These are phyloP conservation scores for Calameuta pallipes DNA, from an alignment of 2,888 invertebrate genomes.

Conservation along the genomic window DNA sequence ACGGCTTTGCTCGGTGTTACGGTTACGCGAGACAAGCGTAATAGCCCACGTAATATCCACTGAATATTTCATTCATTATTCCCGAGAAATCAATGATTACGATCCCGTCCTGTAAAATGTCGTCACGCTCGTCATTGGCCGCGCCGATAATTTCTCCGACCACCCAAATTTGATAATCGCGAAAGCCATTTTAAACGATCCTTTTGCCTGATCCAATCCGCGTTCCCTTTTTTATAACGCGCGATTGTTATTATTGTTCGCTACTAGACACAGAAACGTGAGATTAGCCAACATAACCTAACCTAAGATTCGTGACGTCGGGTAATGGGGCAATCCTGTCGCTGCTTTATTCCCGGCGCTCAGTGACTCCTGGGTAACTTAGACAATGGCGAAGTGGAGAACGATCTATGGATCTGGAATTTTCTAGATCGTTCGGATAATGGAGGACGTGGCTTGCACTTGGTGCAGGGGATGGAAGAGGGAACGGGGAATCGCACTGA, in stretches of 20 bases:
- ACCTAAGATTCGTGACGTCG: background rate
- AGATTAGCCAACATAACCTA: background rate
- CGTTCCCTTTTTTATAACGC: background rate
- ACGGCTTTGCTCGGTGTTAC: conserved; percentile 30
- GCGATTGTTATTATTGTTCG: background rate
- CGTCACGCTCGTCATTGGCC: conserved; percentile 15
- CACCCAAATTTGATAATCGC: background rate
- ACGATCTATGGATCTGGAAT: background rate
- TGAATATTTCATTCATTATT: conserved; percentile 47
- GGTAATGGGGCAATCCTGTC: background rate
- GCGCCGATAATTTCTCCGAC: background rate
- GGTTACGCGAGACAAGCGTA: conserved; percentile 37
- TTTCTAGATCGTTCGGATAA: background rate
- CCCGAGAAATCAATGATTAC: conserved; percentile 40
- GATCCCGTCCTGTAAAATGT: conserved; percentile 16
- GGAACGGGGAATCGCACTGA: conserved; percentile 57
- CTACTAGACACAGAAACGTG: background rate
- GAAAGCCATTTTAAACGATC: background rate
- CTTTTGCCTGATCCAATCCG: background rate
- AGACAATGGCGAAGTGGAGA: background rate
- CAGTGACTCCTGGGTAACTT: background rate
- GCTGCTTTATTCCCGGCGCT: background rate
- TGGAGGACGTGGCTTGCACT: background rate
- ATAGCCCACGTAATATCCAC: conserved; percentile 26
- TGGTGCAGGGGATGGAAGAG: conserved; percentile 7